Percentiles rank a stretch among this genome's conserved stretches.
Conservation (phyloP, 2,888 invertebrate genomes). For the Halictus ligatus region DNA sequence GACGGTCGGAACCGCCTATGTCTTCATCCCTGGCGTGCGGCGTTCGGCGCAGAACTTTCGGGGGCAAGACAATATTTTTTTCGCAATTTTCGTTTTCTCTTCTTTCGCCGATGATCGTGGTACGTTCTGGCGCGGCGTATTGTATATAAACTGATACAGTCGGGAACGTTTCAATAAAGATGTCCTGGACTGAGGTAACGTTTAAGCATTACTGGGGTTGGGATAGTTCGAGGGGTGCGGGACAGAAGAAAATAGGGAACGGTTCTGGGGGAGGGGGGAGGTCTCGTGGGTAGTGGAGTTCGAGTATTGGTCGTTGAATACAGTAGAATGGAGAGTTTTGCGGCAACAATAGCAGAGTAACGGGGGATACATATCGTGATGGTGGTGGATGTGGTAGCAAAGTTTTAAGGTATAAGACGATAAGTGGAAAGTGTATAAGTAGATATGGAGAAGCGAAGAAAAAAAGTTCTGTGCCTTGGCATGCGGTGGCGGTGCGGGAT, state of each 20-base stretch:
- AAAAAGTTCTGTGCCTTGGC: conserved; percentile 60
- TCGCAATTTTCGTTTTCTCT: neutral
- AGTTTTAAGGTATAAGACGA: conserved; percentile 68
- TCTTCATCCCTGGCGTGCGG: neutral
- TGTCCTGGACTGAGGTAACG: conserved; percentile 56
- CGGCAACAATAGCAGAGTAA: conserved; percentile 68
- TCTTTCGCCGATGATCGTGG: conserved; percentile 59
- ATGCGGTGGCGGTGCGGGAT: conserved; percentile 57
- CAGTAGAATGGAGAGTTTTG: conserved; percentile 37
- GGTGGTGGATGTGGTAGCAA: conserved; percentile 52
- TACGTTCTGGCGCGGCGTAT: conserved; percentile 40
- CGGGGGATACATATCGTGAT: conserved; percentile 42
- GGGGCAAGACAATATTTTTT: neutral
- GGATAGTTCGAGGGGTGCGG: neutral
- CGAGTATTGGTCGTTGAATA: conserved; percentile 45
- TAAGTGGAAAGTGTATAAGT: conserved; percentile 68
- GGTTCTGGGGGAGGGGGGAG: neutral
- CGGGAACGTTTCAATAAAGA: conserved; percentile 47
- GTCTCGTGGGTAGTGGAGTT: neutral
- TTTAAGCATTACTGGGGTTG: conserved; percentile 55
- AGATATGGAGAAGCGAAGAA: conserved; percentile 71
- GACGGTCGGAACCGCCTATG: neutral
- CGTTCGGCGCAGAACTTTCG: neutral
- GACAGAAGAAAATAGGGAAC: neutral
- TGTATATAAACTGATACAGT: conserved; percentile 26